Conservation (phyloP, 2,888 invertebrate species). For the Ptycholaimellus sp. region DNA sequence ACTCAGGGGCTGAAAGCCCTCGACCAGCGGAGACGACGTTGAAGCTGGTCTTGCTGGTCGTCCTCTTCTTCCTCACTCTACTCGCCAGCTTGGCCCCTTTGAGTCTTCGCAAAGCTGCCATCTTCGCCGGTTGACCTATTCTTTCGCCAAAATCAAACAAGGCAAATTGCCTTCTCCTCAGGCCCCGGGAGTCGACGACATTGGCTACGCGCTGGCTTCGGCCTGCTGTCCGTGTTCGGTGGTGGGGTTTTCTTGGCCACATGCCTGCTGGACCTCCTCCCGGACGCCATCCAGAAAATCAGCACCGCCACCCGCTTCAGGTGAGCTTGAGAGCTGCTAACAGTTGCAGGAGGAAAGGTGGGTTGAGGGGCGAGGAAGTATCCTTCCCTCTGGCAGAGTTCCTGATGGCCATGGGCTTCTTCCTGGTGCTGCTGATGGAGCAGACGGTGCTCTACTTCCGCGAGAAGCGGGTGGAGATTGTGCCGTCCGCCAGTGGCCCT, state of each 20-base stretch:
- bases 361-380: slow-evolving; percentile 7
- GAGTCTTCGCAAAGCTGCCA: slow-evolving; percentile 1
- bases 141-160: neutral
- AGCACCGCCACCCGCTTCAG: slow-evolving; percentile 9
- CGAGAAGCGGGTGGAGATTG: no score
- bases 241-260: slow-evolving; percentile 38
- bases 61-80: slow-evolving; percentile 19
- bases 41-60: slow-evolving; percentile 17
- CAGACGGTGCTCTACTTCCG: slow-evolving; percentile 24
- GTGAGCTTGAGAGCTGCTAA: neutral
- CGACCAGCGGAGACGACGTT: no score
- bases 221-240: slow-evolving; percentile 33
- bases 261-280: slow-evolving; percentile 36
- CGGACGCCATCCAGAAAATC: slow-evolving; percentile 30
- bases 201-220: no score
- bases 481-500: no score
- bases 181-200: neutral
- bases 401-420: slow-evolving; percentile 34
- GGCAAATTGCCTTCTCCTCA: slow-evolving; percentile 2
- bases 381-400: slow-evolving; percentile 35
- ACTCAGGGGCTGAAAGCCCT: no score
- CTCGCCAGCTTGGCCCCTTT: slow-evolving; percentile 15
- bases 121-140: neutral
- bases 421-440: slow-evolving; percentile 35
- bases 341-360: neutral